Conservation (phyloP, 2,113 vertebrate genomes). For the Nothocercus nigrocapillus region DNA sequence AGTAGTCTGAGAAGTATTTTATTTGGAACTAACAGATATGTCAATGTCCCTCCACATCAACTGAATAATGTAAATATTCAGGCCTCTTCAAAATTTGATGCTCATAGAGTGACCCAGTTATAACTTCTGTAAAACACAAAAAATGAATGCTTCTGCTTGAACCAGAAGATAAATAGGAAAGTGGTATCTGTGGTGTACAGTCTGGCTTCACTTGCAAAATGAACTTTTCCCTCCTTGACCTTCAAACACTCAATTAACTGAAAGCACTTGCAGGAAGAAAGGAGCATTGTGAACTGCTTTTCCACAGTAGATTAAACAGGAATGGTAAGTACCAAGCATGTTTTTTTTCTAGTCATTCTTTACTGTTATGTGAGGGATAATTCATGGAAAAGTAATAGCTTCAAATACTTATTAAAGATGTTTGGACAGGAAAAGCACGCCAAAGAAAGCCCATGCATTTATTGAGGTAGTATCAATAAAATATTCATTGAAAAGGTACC, state of each 20-base stretch:
- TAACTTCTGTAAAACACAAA: neutral
- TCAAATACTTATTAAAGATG: neutral
- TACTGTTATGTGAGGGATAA: neutral
- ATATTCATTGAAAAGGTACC: neutral
- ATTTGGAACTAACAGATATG: neutral
- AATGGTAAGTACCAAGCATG: neutral
- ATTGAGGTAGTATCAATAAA: neutral
- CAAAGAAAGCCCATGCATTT: neutral
- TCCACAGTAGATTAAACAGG: neutral
- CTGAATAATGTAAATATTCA: neutral
- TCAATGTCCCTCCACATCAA: neutral
- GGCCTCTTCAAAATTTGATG: neutral
- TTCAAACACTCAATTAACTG: neutral
- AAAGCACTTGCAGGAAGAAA: neutral
- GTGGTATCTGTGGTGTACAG: constrained; percentile 6
- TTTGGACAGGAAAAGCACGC: neutral
- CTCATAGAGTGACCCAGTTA: neutral
- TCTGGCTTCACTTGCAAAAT: neutral
- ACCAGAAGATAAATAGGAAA: neutral
- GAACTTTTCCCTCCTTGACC: neutral
- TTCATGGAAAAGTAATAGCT: neutral
- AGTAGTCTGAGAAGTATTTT: neutral
- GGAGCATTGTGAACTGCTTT: neutral
- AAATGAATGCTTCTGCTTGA: neutral
- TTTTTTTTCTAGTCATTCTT: neutral